Base-by-base conservation (phyloP, 2,797 vertebrate genomes). In the Anguilla megastoma region DNA sequence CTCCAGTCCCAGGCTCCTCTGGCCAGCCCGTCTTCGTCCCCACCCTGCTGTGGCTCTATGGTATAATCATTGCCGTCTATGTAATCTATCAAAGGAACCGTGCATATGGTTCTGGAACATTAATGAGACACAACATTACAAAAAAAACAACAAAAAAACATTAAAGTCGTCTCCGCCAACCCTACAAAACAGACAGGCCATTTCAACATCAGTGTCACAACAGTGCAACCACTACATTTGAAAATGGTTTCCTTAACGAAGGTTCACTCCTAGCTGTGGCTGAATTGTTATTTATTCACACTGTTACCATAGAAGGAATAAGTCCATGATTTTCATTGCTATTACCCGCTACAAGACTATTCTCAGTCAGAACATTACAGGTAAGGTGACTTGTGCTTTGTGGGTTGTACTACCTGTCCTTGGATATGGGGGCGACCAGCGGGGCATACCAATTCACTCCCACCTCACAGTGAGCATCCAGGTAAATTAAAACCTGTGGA, bases 21-120 rank as follows among this genome's bases (percentile, higher is more conserved):
- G 95, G 98, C 98, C 97, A 99, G 97, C 87, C 98, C 98, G 93
- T 99, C 98, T 95, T 99, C 98, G 92, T 99, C 98, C 89, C 98
- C 99, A 89, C 99, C 99, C 96, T 99, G 99, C 95, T 99, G 98
- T 24, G 99, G 97, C 95, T 99, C 98, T 97, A 98, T 96, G 95
- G 94, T 98, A 97, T 98, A 99, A 95, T 98, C 97, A 96, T 98
- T 98, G 95, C 98, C 99, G 95, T 99, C 98, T 98, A 99, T 98
- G 96, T 99, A 99, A 97, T 99, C 99, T 99, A 99, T 99, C 95
- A 99, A 96, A 88, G 98, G 98, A 90, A 99, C 98, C 94, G 98
- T 99, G 94, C 98, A 99, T 94, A 97, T 96, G 94, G 97, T 98
- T 98, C 99, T 99, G 97, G 95, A 97, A 96, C 92, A 95, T 94